Evolutionary conservation across 2,113 vertebrate species (phyloP), one percentile per base, ranked within the genome.

Genomic region (Ia io): DNA sequence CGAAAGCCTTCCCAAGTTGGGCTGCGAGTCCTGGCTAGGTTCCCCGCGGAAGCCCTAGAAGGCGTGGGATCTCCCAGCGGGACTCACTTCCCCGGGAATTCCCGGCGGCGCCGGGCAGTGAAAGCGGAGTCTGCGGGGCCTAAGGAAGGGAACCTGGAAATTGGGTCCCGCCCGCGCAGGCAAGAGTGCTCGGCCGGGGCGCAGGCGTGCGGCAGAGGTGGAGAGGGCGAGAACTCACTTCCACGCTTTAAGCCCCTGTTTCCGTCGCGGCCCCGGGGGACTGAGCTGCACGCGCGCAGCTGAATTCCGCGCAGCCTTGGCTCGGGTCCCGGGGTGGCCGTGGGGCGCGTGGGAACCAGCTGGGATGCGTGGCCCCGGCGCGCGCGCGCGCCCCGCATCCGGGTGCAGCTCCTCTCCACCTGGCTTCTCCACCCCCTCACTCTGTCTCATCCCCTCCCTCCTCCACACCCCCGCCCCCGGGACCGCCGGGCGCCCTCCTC

Each of bases 331-430:
- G 90, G 65, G 92, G 67, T 74, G 92, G 96, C n/a, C n/a, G 82
- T 17, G 93, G 35, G 56, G 97, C 92, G 98, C 97, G 96, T 97
- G 98, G 98, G 98, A 90, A 84, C 92, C 93, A 2, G 47, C 84
- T 9, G 40, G 96, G 84, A 91, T 84, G 76, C 59, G 5, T 53
- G 92, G 91, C 92, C 32, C 42, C 1, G 83, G 86, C 12, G 18
- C 40, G 92, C 94, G 90, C 76, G 79, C 95, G 83, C 65, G 77
- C 53, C 80, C 78, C 20, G 67, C 70, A 89, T 90, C 47, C 18
- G 93, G 88, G 96, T 59, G 93, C 90, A 73, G 95, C 56, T 67
- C 92, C 40, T 32, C 74, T 1, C 12, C 9, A 25, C 78, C 47
- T 32, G 88, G 93, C 97, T 32, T 86, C 90, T 85, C 91, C 96